These are phyloP conservation scores for Oreotrochilus melanogaster DNA, from an alignment of 2,113 vertebrate species.

Conservation along the genomic window DNA sequence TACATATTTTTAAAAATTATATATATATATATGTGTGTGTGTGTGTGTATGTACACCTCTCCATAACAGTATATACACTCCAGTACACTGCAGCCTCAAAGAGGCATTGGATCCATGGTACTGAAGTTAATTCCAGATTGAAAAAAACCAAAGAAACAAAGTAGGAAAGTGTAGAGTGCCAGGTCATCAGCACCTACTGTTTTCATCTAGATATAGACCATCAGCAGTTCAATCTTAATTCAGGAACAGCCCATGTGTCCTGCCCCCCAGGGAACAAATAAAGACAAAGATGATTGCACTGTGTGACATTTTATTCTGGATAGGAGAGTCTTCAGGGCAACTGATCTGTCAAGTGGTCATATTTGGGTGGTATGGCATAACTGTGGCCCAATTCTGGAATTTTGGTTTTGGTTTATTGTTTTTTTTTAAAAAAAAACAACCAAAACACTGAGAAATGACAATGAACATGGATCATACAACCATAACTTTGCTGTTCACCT, in stretches of 20 bases:
- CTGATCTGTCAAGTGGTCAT: neutral
- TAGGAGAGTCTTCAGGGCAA: neutral
- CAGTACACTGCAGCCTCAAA: neutral
- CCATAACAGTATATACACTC: neutral
- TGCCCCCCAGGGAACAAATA: neutral
- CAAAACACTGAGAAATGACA: neutral
- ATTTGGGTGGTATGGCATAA: neutral
- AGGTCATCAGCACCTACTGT: neutral
- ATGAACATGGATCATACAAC: neutral
- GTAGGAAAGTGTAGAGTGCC: neutral
- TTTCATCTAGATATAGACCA: neutral
- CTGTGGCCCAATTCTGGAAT: neutral
- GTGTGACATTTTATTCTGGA: neutral
- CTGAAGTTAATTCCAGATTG: neutral
- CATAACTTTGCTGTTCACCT: neutral
- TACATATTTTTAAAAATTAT: no score
- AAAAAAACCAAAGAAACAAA: neutral
- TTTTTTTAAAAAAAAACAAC: neutral
- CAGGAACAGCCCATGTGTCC: neutral
- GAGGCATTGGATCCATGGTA: neutral
- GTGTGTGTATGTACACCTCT: neutral
- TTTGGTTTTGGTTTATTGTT: neutral
- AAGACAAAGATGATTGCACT: neutral
- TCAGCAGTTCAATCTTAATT: neutral
- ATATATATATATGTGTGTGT: neutral